Percentiles rank a stretch among this genome's conserved stretches.
Conservation (phyloP, 2,888 invertebrate genomes). For the Anagyrus pseudococci region DNA sequence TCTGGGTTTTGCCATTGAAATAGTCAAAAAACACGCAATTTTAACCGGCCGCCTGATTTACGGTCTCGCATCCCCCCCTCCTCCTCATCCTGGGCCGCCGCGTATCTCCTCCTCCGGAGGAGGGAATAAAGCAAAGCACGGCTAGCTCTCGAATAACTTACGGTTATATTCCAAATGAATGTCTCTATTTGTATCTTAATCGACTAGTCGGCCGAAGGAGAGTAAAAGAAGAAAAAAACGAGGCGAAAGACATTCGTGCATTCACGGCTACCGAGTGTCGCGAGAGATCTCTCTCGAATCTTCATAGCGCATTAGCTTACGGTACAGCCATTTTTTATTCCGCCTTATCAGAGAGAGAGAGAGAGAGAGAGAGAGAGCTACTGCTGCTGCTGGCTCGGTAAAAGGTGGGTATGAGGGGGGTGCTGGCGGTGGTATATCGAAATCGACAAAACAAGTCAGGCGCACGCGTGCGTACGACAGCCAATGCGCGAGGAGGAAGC, state of each 20-base stretch:
- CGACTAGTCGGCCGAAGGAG: conserved; percentile 21
- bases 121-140: no score
- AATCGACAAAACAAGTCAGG: no score
- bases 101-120: no score
- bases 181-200: conserved; percentile 31
- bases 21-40: conserved; percentile 39
- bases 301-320: not conserved
- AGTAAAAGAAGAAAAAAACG: conserved; percentile 13
- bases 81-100: not conserved
- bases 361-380: conserved; percentile 32
- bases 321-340: conserved; percentile 14
- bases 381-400: conserved; percentile 40
- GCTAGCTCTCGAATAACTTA: conserved; percentile 32
- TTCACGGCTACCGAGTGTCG: not conserved
- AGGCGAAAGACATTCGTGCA: not conserved
- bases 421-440: no score
- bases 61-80: conserved; percentile 10
- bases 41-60: conserved; percentile 37
- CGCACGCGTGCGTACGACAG: not conserved
- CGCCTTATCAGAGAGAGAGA: conserved; percentile 16
- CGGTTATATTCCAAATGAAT: conserved; percentile 19
- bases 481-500: conserved; percentile 25
- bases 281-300: conserved; percentile 18
- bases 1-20: conserved; percentile 18
- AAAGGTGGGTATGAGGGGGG: no score